Evolutionary conservation across 2,113 vertebrate genomes (phyloP).

Genomic region (Protobothrops mucrosquamatus): DNA sequence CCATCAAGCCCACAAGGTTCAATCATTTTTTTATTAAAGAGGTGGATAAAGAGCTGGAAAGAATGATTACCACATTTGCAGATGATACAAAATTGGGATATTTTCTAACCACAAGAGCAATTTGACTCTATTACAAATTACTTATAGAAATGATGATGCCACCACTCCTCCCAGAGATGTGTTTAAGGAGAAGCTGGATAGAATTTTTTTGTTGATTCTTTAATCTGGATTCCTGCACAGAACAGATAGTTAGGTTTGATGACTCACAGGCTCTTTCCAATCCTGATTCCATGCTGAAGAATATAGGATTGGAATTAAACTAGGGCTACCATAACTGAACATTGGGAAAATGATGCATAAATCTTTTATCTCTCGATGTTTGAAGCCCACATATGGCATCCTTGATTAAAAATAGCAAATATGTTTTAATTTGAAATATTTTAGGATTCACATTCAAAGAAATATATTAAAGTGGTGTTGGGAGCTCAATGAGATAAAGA

Average conservation of each 20-base stretch:
- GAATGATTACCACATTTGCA: neutral
- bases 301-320: neutral
- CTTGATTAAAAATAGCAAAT: neutral
- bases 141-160: neutral
- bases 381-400: neutral
- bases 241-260: neutral
- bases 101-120: neutral
- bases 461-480: neutral
- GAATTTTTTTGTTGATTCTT: neutral
- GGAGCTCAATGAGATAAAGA: neutral
- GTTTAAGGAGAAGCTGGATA: neutral
- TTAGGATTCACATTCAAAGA: neutral
- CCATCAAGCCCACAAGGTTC: neutral
- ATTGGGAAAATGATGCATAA: neutral
- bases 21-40: neutral
- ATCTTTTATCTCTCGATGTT: neutral
- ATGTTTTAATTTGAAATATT: neutral
- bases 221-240: neutral
- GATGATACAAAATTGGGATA: neutral
- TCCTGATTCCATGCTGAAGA: neutral
- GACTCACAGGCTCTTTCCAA: neutral
- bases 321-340: neutral
- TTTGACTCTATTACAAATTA: neutral
- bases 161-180: neutral
- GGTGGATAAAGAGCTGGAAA: neutral